Percentiles rank a stretch among this genome's conserved stretches.
These are phyloP conservation scores for Potamarius usumacintae DNA, from an alignment of 2,113 vertebrate species.

Conservation along the genomic window DNA sequence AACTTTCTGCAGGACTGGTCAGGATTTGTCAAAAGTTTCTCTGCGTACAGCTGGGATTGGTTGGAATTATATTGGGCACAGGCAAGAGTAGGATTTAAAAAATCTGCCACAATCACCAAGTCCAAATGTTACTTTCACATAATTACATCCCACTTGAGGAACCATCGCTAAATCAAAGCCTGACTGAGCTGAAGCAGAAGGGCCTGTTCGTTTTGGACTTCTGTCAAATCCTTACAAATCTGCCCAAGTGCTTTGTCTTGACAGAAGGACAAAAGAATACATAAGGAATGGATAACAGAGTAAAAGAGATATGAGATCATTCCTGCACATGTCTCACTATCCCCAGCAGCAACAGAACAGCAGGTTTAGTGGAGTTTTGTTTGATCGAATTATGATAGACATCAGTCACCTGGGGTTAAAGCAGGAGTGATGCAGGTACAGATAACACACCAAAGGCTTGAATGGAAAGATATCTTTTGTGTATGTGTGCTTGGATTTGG, in stretches of 20 bases:
- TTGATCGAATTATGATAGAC: conserved; percentile 15
- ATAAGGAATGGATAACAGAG: background rate
- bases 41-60: no score
- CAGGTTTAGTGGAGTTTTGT: background rate
- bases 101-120: background rate
- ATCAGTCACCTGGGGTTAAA: conserved; percentile 22
- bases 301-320: conserved; percentile 3
- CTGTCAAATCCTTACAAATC: conserved; percentile 24
- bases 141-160: background rate
- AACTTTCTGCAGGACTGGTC: background rate
- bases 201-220: background rate
- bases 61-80: background rate
- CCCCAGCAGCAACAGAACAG: conserved; percentile 1
- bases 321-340: conserved; percentile 17
- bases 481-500: background rate
- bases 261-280: conserved; percentile 9
- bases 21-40: background rate
- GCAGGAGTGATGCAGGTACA: background rate
- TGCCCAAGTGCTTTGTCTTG: background rate
- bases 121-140: background rate
- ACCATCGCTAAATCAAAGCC: background rate
- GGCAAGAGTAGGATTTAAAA: background rate
- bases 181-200: background rate
- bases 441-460: background rate
- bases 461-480: background rate